These are phyloP conservation scores for Charadrius vociferus DNA, from an alignment of 2,113 vertebrate species.

Conservation along the genomic window DNA sequence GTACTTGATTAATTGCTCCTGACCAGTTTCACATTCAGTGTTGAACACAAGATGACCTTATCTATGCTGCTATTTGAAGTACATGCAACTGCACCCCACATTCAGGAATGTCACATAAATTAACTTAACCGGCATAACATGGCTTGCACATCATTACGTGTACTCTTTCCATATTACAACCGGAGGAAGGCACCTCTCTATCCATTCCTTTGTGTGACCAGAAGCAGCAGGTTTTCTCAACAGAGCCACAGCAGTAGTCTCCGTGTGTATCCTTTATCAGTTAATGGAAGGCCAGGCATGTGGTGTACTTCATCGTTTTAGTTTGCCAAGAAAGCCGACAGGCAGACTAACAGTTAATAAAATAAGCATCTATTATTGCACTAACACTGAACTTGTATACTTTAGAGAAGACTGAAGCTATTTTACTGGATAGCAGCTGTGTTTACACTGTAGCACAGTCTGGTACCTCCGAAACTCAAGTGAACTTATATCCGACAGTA, in stretches of 20 bases:
- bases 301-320: rapidly evolving
- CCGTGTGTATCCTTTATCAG: neutral
- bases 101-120: neutral
- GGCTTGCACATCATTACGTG: neutral
- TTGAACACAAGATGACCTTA: neutral
- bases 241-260: neutral
- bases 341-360: slow-evolving; percentile 50
- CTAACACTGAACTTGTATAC: slow-evolving; percentile 24
- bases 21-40: neutral
- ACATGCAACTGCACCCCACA: neutral
- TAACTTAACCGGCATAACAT: neutral
- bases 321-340: neutral
- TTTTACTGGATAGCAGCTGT: slow-evolving; percentile 41
- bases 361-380: slow-evolving; percentile 39
- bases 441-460: slow-evolving; percentile 61
- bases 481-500: slow-evolving; percentile 10
- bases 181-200: neutral
- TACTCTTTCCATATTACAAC: neutral
- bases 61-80: neutral
- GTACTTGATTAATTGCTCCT: neutral
- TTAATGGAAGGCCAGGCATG: neutral
- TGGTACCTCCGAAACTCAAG: slow-evolving; percentile 45
- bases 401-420: slow-evolving; percentile 45
- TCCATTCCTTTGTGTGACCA: neutral
- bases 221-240: neutral